Evolutionary conservation across 2,888 invertebrate species (phyloP).

Genomic region (Melanotus villosus): DNA sequence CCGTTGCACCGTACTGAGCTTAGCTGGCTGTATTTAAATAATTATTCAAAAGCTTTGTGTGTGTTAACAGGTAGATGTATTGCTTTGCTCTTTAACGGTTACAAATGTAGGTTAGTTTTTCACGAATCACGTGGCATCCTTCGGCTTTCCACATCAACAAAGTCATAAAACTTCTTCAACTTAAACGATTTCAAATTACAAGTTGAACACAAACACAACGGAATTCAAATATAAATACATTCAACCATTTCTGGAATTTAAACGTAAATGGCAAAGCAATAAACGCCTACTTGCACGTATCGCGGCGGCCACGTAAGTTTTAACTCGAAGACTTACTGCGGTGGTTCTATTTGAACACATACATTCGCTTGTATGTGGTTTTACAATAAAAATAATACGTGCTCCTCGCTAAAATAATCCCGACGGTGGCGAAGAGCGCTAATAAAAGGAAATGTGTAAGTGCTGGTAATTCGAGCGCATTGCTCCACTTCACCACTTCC

Average conservation of each 20-base stretch:
- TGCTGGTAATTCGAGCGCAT: background rate
- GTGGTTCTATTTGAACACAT: slow-evolving; percentile 20
- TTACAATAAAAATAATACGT: slow-evolving; percentile 26
- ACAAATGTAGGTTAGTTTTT: no score
- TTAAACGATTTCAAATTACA: no score
- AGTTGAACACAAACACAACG: no score
- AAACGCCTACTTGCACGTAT: slow-evolving; percentile 25
- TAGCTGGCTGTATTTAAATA: no score
- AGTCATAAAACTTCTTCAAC: no score
- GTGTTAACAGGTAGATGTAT: no score
- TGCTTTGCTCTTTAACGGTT: no score
- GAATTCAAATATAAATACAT: slow-evolving; percentile 20
- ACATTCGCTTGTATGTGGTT: slow-evolving; percentile 13
- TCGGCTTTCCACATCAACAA: no score
- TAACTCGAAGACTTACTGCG: slow-evolving; percentile 2
- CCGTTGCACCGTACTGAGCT: no score
- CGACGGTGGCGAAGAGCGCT: background rate
- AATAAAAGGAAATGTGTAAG: background rate
- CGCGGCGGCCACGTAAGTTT: background rate
- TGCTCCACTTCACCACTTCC: background rate
- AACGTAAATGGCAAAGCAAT: slow-evolving; percentile 15
- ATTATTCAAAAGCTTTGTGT: no score
- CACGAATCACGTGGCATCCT: no score
- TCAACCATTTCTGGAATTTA: background rate
- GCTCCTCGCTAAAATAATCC: slow-evolving; percentile 18